Base-by-base conservation (phyloP, 23 tunicate species). In the Diplosoma virens region DNA sequence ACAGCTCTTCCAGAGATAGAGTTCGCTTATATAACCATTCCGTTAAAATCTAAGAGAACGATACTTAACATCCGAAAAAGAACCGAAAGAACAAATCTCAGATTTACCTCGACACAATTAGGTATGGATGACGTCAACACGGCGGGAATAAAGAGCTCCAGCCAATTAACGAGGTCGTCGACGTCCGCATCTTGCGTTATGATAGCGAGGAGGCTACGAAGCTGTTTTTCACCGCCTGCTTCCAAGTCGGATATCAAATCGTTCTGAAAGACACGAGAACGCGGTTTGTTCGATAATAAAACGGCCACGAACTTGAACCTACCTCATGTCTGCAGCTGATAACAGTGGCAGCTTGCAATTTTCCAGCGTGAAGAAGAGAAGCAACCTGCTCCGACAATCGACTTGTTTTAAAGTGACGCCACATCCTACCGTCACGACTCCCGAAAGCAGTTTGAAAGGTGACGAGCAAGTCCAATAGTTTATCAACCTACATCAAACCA, bases 241-340 rank as follows among this genome's bases (percentile, higher is more conserved):
- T 81, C 77, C 56, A 81, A 71, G 35, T 71, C 31, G 0, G 37
- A 33, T 1, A 81, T 55, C 36, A 81, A 54, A 1, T 59, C 75
- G 3, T 21, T 25, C 86, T 81, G 34, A 11, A 67, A 54, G 6
- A 63, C 14, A 63, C 6, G 16, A 25, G 36, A 63, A 14, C 50
- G 9, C 14, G 14, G 14, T 41, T 41, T n/a, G n/a, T n/a, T n/a
- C n/a, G n/a, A n/a, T n/a, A n/a, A n/a, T n/a, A n/a, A n/a, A n/a
- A n/a, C n/a, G n/a, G n/a, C n/a, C 11, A 41, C 50, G 14, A 41
- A 26, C 5, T 35, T 5, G 36, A 33, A 21, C 55, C 23, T 47
- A 82, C 96, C 79, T 89, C 69, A 64, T 89, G 96, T 27, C 96
- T 55, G 36, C 66, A 71, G 27, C 86, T 68, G 0, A 89, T 32